A percentile compares a stretch with the other conserved stretches of the same genome.
Conservation (phyloP, 2,888 invertebrate genomes). For the Drosophila neoperkinsi region DNA sequence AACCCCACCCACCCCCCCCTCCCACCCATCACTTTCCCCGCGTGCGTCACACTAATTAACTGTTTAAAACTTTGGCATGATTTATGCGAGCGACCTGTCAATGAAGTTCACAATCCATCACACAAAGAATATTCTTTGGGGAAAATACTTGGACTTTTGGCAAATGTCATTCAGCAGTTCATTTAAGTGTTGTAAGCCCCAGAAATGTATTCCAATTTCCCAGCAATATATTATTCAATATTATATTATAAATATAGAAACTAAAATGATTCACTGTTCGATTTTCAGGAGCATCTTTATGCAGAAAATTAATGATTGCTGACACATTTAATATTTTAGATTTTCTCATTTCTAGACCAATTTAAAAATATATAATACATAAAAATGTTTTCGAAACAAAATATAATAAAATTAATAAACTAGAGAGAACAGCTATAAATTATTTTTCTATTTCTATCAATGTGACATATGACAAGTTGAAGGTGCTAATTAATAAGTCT, state of each 20-base stretch:
- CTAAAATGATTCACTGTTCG: neutral
- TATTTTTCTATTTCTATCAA: neutral
- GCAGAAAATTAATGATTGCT: neutral
- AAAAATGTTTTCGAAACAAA: neutral
- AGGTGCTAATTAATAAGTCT: neutral
- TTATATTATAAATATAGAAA: neutral
- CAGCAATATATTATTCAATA: neutral
- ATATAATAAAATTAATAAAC: neutral
- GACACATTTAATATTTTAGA: neutral
- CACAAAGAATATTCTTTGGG: slow-evolving; percentile 1
- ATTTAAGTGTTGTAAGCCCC: neutral
- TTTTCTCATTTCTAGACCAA: neutral
- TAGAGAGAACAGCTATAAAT: too few species aligned
- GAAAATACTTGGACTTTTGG: slow-evolving; percentile 6
- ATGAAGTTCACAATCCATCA: slow-evolving; percentile 34
- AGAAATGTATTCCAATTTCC: neutral
- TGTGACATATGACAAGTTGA: neutral
- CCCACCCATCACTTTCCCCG: neutral
- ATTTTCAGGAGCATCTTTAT: neutral
- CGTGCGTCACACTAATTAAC: slow-evolving; percentile 33
- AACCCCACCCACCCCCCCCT: neutral
- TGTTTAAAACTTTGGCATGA: slow-evolving; percentile 40
- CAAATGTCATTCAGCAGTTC: neutral
- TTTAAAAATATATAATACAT: neutral
- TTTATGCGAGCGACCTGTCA: slow-evolving; percentile 43